Evolutionary conservation across 92 coral and sea anemone genomes (phyloP).

Genomic region (Epizoanthus ramosus): DNA sequence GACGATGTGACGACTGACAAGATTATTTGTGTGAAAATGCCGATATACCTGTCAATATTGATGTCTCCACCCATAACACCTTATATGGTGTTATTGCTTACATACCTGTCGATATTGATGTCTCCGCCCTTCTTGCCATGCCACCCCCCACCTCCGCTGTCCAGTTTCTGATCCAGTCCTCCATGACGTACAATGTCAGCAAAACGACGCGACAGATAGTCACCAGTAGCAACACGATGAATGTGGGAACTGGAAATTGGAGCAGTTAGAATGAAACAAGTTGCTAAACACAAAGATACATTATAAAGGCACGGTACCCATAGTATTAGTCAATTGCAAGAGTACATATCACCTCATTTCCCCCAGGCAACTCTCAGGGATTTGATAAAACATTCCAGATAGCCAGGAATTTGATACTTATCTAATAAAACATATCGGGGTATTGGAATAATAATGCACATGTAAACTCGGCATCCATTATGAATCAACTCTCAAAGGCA

Average conservation of each 20-base stretch:
- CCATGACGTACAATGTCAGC: constrained; percentile 53
- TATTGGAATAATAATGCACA: too few relatives aligned
- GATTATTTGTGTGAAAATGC: too few relatives aligned
- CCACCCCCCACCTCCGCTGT: constrained; percentile 66
- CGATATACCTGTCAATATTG: constrained; percentile 10
- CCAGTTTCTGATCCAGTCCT: constrained; percentile 54
- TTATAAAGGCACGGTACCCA: too few relatives aligned
- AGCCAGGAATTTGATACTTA: too few relatives aligned
- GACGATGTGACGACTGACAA: too few relatives aligned
- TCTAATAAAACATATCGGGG: too few relatives aligned
- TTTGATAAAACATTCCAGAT: too few relatives aligned
- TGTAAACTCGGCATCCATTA: too few relatives aligned
- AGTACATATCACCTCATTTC: neutral
- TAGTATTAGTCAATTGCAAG: neutral
- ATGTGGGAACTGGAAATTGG: constrained; percentile 49
- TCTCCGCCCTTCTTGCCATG: constrained; percentile 72
- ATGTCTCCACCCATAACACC: constrained; percentile 11
- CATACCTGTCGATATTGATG: constrained; percentile 61
- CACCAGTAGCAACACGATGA: constrained; percentile 66
- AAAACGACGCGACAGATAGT: constrained; percentile 56
- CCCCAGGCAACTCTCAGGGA: too few relatives aligned
- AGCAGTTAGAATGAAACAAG: neutral
- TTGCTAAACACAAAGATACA: too few relatives aligned
- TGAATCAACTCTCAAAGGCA: too few relatives aligned
- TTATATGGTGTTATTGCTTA: neutral